phyloP scores from a whole-genome alignment of 2,113 vertebrate species.

The Rhea pennata region DNA sequence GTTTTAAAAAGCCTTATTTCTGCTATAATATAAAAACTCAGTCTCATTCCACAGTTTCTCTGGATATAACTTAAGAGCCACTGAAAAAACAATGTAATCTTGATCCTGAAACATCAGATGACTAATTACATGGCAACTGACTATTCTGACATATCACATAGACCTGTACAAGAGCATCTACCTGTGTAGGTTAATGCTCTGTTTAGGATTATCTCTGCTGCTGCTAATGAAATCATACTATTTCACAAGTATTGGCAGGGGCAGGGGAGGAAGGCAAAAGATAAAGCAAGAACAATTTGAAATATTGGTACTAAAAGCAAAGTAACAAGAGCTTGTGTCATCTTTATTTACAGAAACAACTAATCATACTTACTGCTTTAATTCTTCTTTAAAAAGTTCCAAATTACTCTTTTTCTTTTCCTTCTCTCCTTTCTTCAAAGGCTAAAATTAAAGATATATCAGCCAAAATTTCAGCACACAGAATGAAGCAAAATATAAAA shows the following conservation, averaged over 20 bases:
- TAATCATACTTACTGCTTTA: conserved; percentile 90
- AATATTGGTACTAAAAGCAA: neutral
- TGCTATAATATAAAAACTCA: neutral
- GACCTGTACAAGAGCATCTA: fast-evolving
- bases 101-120: neutral
- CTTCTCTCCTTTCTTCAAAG: conserved; percentile 92
- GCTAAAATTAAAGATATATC: conserved; percentile 77
- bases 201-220: neutral
- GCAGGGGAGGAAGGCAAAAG: neutral
- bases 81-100: neutral
- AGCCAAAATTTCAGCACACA: conserved; percentile 63
- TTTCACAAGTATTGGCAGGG: neutral
- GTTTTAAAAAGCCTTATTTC: neutral
- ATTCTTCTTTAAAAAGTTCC: conserved; percentile 98
- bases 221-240: neutral
- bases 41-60: neutral
- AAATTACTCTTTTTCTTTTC: conserved; percentile 99
- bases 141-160: neutral
- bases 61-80: neutral
- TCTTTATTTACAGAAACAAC: neutral
- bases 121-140: neutral
- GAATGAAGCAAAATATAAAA: conserved; percentile 4
- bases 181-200: neutral
- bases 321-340: neutral
- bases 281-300: neutral